Conservation (phyloP, 2,113 vertebrate genomes). For the Aspidoscelis tigris region DNA sequence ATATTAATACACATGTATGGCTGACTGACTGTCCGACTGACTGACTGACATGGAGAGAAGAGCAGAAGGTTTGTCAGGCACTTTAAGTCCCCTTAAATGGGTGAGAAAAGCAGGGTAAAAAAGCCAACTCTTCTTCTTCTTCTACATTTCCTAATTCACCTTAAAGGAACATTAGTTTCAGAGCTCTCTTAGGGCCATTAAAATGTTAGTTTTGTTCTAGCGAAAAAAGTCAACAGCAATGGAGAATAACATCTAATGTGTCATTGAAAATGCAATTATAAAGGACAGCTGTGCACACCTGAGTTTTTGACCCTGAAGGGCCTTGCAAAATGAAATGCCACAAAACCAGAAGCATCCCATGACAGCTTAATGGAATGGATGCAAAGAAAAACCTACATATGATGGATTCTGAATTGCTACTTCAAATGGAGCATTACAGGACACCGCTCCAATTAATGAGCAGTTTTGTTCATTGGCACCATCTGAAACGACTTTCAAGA, state of each 20-base stretch:
- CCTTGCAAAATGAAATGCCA: slow-evolving; percentile 36
- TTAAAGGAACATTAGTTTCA: slow-evolving; percentile 35
- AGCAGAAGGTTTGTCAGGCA: too few relatives aligned
- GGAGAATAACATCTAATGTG: neutral
- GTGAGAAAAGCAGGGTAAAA: too few relatives aligned
- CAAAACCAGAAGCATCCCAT: slow-evolving; percentile 34
- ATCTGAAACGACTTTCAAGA: slow-evolving; percentile 36
- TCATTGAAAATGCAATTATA: slow-evolving; percentile 41
- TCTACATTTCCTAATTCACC: slow-evolving; percentile 25
- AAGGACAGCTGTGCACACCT: slow-evolving; percentile 38
- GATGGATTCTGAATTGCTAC: slow-evolving; percentile 43
- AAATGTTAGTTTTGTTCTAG: slow-evolving; percentile 19
- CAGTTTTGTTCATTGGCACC: slow-evolving; percentile 34
- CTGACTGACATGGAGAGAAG: too few relatives aligned
- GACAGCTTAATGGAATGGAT: slow-evolving; percentile 43
- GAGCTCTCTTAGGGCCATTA: slow-evolving; percentile 27
- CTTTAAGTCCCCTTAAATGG: too few relatives aligned
- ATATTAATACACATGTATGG: too few relatives aligned
- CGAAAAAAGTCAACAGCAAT: too few relatives aligned
- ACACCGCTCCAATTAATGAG: slow-evolving; percentile 36
- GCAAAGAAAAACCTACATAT: slow-evolving; percentile 13
- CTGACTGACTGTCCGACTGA: too few relatives aligned
- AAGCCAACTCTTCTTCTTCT: too few relatives aligned
- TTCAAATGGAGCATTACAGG: slow-evolving; percentile 38
- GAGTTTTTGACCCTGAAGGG: slow-evolving; percentile 25